A percentile compares a stretch with the other conserved stretches of the same genome.
Evolutionary conservation across 2,797 vertebrate species (phyloP).

Genomic region (Anolis apletophallus): DNA sequence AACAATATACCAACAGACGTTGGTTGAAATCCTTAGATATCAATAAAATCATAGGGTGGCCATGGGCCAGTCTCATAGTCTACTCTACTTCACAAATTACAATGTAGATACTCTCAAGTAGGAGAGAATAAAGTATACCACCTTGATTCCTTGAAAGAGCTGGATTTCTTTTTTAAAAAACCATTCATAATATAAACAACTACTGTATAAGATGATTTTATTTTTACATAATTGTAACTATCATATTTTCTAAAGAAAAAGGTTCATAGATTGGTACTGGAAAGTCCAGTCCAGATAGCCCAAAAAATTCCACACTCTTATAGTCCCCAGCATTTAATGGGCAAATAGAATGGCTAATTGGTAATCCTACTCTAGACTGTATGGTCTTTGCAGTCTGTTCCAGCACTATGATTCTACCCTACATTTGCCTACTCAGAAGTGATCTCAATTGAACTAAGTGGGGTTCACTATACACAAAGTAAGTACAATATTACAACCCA

Average conservation of each 20-base stretch:
- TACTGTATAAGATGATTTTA: not conserved
- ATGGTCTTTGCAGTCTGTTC: too few species aligned
- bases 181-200: not conserved
- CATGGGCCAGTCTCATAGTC: not conserved
- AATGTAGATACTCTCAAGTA: not conserved
- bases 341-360: too few species aligned
- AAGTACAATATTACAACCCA: not conserved
- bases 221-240: not conserved
- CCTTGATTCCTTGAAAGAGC: not conserved
- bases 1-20: too few species aligned
- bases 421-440: not conserved
- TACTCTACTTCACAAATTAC: not conserved
- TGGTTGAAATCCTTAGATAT: not conserved
- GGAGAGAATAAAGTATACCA: not conserved
- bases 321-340: not conserved
- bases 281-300: not conserved
- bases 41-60: not conserved
- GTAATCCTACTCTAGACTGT: too few species aligned
- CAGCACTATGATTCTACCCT: too few species aligned
- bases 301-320: not conserved
- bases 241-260: not conserved
- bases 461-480: not conserved
- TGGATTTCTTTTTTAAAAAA: not conserved
- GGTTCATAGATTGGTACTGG: not conserved
- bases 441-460: not conserved